Percentiles rank a stretch among this genome's conserved stretches.
Evolutionary conservation across 2,113 vertebrate species (phyloP).

Genomic region (Cyphomyrus plagiostoma): DNA sequence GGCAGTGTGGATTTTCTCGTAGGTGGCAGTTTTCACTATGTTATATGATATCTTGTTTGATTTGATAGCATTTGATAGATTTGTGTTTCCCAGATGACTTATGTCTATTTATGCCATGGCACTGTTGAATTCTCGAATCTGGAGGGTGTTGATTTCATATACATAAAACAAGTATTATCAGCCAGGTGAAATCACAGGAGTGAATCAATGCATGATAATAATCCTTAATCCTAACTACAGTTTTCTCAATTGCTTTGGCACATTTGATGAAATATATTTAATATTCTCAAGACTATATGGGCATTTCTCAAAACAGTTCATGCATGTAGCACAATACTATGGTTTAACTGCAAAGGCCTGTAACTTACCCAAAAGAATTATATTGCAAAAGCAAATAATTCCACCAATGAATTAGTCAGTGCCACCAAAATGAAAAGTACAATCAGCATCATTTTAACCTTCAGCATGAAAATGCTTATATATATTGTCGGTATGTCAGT

Average conservation of each 20-base stretch:
- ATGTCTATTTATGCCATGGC: neutral
- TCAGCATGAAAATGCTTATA: no score
- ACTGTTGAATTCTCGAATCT: neutral
- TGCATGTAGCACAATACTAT: no score
- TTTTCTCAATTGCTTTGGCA: no score
- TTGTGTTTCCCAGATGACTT: neutral
- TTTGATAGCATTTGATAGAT: neutral
- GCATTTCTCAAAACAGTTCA: no score
- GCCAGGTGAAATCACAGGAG: neutral
- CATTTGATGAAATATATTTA: neutral
- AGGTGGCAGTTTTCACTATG: conserved; percentile 48
- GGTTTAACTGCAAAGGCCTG: no score
- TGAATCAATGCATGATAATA: neutral
- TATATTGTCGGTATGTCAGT: no score
- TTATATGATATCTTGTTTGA: neutral
- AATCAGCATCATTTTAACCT: neutral
- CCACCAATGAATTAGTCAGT: no score
- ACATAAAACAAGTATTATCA: neutral
- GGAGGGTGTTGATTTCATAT: neutral
- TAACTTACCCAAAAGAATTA: no score
- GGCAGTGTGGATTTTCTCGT: conserved; percentile 90
- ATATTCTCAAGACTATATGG: neutral
- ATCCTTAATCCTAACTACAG: neutral
- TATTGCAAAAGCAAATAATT: no score
- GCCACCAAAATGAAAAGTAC: neutral